These are phyloP conservation scores for Catocala sponsa DNA, from an alignment of 2,888 invertebrate genomes.

Conservation along the genomic window DNA sequence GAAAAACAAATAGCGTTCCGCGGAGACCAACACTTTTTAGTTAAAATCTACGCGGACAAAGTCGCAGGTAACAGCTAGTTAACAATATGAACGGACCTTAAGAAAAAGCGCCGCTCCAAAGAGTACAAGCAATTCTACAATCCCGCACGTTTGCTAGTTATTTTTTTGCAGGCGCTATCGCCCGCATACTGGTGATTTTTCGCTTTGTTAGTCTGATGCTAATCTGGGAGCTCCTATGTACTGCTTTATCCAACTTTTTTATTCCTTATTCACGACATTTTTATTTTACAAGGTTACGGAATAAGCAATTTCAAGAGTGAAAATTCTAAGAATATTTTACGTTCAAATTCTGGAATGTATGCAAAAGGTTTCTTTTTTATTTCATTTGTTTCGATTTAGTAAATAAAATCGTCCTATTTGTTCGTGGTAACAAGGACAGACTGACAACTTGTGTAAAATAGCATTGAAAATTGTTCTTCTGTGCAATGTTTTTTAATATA, in stretches of 20 bases:
- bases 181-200: constrained; percentile 26
- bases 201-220: constrained; percentile 22
- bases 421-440: no score
- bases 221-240: constrained; percentile 16
- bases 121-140: constrained; percentile 22
- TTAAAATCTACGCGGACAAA: no score
- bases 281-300: constrained; percentile 6
- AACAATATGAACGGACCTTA: constrained; percentile 3
- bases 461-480: no score
- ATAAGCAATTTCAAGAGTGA: constrained; percentile 4
- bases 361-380: no score
- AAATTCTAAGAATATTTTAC: constrained; percentile 9
- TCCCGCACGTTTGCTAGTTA: constrained; percentile 22
- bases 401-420: no score
- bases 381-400: no score
- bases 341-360: constrained; percentile 16
- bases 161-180: constrained; percentile 39
- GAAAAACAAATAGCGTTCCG: no score
- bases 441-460: no score
- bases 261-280: constrained; percentile 16
- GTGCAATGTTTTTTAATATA: no score
- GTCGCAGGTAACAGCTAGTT: no score
- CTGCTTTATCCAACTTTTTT: constrained; percentile 2
- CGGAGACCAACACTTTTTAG: no score
- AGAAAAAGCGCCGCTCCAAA: neutral